Evolutionary conservation across 2,797 vertebrate species (phyloP), one percentile per base, ranked within the genome.

Genomic region (Chrysocyon brachyurus): DNA sequence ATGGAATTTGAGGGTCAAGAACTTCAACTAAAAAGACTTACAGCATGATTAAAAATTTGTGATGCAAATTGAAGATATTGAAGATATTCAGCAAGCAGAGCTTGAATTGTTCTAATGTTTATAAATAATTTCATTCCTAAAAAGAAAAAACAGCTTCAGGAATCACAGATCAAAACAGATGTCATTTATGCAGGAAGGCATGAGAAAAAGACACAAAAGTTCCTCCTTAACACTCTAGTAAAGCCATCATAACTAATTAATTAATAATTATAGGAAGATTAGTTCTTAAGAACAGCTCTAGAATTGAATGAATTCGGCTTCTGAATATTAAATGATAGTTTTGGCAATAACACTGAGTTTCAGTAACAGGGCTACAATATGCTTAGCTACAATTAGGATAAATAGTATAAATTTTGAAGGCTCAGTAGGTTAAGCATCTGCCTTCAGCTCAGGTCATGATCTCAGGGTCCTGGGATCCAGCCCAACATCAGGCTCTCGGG

Each of bases 151-250:
- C 8, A n/a, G 22, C 59, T 83, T 83, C 77, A 87, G 52, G 26
- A 14, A 57, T 33, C 56, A 90, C 66, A 64, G 12, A 87, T 68
- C 7, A 94, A 94, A 95, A 84, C 15, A 83, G 64, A 90, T 57
- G n/a, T 84, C 15, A 83, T 36, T 36, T 56, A 66, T 56, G 28
- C 49, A 57, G 15, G 15, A 78, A 93, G 15, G 5, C 36, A 83
- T 15, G 11, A 93, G 8, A 87, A 28, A 15, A 72, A 66, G 28
- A 49, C 79, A 46, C 3, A 72, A 70, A 87, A 82, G n/a, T 28
- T 78, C 33, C 4, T 78, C 31, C 22, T 19, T 31, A 49, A 72
- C 9, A 57, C 57, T 85, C 78, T 57, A 77, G 24, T 70, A 86
- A 86, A 86, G 8, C 3, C 4, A 56, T n/a, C 17, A 10, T 79